A percentile compares a stretch with the other conserved stretches of the same genome.
Evolutionary conservation across 2,113 vertebrate genomes (phyloP).

Genomic region (Chloebia gouldiae): DNA sequence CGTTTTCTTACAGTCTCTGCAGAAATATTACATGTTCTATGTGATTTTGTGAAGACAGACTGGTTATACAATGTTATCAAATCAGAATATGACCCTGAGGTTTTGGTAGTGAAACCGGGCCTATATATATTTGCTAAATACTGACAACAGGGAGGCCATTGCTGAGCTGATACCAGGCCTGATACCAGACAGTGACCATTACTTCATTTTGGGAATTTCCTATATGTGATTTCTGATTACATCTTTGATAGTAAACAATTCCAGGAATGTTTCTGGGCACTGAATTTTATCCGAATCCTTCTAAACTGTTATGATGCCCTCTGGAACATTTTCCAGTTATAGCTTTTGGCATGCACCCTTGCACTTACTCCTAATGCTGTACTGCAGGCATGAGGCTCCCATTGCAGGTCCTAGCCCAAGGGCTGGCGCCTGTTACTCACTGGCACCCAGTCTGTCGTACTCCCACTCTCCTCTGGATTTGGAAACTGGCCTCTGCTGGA

Average conservation of each 20-base stretch:
- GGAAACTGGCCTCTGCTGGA: not conserved
- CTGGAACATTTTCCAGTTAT: not conserved
- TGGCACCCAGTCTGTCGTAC: not conserved
- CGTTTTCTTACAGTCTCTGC: not conserved
- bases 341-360: not conserved
- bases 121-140: not conserved
- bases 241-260: not conserved
- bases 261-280: not conserved
- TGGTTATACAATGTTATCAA: not conserved
- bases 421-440: fast-evolving
- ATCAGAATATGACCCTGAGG: not conserved
- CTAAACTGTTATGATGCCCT: not conserved
- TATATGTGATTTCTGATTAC: not conserved
- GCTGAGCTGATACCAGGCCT: not conserved
- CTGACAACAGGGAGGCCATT: not conserved
- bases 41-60: not conserved
- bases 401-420: not conserved
- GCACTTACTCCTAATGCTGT: not conserved
- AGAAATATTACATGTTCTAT: not conserved
- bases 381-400: not conserved
- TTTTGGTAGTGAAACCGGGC: fast-evolving
- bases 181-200: not conserved
- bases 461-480: not conserved
- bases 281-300: not conserved
- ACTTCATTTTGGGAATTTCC: not conserved